Evolutionary conservation across 2,113 vertebrate genomes (phyloP).

Genomic region (Tychaedon coryphoeus): DNA sequence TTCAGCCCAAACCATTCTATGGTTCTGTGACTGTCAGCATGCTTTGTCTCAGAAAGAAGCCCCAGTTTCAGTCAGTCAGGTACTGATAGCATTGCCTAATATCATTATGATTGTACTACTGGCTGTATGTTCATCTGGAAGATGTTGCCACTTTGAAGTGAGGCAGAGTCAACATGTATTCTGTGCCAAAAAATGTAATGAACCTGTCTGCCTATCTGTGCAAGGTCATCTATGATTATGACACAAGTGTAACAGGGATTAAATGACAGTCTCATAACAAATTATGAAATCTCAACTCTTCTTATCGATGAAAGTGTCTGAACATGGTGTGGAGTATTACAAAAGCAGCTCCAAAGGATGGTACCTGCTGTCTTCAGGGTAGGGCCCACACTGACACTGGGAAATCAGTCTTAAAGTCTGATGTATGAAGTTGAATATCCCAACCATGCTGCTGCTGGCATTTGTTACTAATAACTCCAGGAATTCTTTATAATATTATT

Average conservation of each 20-base stretch:
- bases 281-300: neutral
- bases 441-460: neutral
- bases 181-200: neutral
- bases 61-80: neutral
- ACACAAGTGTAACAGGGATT: neutral
- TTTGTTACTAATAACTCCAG: neutral
- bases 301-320: neutral
- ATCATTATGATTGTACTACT: neutral
- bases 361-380: neutral
- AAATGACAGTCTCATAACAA: neutral
- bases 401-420: neutral
- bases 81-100: neutral
- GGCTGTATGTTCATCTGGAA: neutral
- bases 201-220: neutral
- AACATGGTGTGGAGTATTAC: neutral
- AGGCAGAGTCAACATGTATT: neutral
- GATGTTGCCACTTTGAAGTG: neutral
- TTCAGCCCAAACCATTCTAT: neutral
- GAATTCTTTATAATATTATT: neutral
- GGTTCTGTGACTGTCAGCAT: neutral
- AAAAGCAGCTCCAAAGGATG: neutral
- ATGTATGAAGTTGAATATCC: neutral
- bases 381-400: neutral
- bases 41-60: neutral
- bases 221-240: rapidly evolving